phyloP scores from a whole-genome alignment of 2,113 vertebrate species.

The Megaceryle torquata region DNA sequence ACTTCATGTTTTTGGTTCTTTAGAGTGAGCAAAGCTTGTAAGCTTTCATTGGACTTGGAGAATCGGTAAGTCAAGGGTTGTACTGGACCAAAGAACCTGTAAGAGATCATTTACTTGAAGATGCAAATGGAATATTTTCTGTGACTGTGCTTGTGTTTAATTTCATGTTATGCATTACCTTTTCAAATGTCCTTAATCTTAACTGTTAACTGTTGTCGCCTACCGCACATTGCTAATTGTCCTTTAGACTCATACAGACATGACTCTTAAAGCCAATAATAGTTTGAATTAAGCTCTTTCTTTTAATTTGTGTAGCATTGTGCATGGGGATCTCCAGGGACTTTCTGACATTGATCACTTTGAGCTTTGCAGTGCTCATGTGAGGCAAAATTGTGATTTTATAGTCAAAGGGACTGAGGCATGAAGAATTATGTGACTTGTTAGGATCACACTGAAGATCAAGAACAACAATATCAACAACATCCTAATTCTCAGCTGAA shows the following conservation, averaged over 20 bases:
- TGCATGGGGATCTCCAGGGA: neutral
- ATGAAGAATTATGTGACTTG: neutral
- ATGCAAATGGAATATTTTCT: neutral
- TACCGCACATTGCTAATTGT: neutral
- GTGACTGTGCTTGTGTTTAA: neutral
- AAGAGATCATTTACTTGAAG: neutral
- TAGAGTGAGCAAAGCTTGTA: constrained; percentile 35
- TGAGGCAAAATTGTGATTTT: neutral
- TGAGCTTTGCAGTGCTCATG: neutral
- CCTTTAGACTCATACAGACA: neutral
- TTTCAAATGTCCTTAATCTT: neutral
- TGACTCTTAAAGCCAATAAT: neutral
- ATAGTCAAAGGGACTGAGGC: neutral
- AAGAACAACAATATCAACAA: neutral
- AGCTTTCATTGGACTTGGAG: neutral
- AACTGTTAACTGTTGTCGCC: neutral
- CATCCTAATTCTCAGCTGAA: neutral
- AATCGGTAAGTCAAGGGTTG: constrained; percentile 37
- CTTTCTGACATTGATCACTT: neutral
- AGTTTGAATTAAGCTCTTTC: neutral
- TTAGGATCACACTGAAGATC: neutral
- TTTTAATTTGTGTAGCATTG: neutral
- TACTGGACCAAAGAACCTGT: neutral
- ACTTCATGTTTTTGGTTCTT: constrained; percentile 61
- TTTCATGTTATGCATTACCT: neutral